phyloP scores from a whole-genome alignment of 2,797 vertebrate species.

The Anguilla anguilla region DNA sequence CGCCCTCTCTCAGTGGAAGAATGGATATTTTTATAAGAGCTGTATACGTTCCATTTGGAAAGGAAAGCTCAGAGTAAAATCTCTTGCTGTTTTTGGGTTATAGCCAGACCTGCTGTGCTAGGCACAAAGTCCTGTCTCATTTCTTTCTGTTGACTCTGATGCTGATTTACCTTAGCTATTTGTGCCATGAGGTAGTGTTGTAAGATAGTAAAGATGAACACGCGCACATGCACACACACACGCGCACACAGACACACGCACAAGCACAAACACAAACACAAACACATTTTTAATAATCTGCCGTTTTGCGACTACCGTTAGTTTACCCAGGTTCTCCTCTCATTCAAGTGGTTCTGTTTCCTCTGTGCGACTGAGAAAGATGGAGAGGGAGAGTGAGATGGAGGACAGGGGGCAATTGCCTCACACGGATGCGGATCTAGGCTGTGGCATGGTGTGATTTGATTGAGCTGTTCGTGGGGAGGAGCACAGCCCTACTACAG shows the following conservation, averaged over 20 bases:
- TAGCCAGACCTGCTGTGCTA: background rate
- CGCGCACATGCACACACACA: background rate
- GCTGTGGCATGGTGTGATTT: constrained; percentile 38
- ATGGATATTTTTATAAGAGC: background rate
- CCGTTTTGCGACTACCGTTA: background rate
- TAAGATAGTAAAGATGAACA: background rate
- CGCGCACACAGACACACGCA: background rate
- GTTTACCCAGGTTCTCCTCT: constrained; percentile 30
- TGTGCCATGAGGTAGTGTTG: background rate
- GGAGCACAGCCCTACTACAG: background rate
- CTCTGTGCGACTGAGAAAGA: constrained; percentile 17
- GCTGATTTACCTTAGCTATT: background rate
- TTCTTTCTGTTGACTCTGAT: background rate
- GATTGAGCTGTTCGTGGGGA: constrained; percentile 40
- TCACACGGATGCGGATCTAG: constrained; percentile 39
- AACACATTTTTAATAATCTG: background rate
- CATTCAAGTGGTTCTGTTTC: constrained; percentile 56
- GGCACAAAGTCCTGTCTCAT: background rate
- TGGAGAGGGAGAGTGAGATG: constrained; percentile 20
- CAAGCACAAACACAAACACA: background rate
- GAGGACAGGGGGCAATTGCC: constrained; percentile 21
- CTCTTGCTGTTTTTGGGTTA: background rate
- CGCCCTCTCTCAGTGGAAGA: too few relatives aligned
- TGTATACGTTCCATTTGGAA: constrained; percentile 21
- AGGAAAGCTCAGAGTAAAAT: background rate